Conservation (phyloP, 2,797 vertebrate genomes). For the Enteromius paludinosus region DNA sequence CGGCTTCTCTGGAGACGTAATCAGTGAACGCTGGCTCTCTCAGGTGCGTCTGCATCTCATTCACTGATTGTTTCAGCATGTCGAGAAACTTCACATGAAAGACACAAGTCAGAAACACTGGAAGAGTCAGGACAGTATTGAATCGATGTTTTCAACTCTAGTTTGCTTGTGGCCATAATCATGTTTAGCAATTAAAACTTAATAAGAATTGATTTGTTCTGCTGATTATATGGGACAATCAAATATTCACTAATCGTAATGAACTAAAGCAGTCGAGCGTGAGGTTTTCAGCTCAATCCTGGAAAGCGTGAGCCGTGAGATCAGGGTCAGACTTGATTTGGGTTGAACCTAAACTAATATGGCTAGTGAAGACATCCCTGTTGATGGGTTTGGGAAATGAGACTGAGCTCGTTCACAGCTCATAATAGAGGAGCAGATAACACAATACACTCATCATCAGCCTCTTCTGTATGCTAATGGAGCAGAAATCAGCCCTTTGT, state of each 20-base stretch:
- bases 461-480: slow-evolving; percentile 5
- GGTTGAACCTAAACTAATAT: background rate
- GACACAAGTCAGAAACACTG: too few species aligned
- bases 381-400: slow-evolving; percentile 6
- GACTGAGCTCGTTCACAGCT: background rate
- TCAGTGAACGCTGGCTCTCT: background rate
- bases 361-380: background rate
- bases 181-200: background rate
- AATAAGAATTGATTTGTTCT: slow-evolving; percentile 32
- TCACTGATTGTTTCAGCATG: background rate
- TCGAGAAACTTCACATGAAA: background rate
- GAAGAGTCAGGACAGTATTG: background rate
- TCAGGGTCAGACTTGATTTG: background rate
- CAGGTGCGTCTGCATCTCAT: background rate
- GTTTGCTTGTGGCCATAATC: background rate
- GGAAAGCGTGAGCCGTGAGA: too few species aligned
- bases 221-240: slow-evolving; percentile 28
- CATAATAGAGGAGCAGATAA: slow-evolving; percentile 6
- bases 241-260: slow-evolving; percentile 29
- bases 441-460: slow-evolving; percentile 3
- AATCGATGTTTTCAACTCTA: background rate
- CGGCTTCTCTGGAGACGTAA: background rate
- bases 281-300: background rate
- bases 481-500: background rate
- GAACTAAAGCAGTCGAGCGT: background rate